Evolutionary conservation across 1,140 invertebrate species (phyloP), one percentile per base, ranked within the genome.

Genomic region (Nephila pilipes): DNA sequence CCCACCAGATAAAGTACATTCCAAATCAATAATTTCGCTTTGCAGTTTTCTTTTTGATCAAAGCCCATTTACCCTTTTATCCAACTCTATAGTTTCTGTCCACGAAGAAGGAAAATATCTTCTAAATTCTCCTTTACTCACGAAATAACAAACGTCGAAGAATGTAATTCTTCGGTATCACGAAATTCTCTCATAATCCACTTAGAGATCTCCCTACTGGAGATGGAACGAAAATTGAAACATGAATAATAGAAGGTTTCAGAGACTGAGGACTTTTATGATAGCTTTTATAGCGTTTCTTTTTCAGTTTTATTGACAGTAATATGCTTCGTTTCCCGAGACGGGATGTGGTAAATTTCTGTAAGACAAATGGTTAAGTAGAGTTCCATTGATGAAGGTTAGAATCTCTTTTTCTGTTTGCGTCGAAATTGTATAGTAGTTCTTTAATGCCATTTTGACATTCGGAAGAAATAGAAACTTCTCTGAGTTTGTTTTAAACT

Each of bases 201-300:
- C 87, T 88, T 88, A 87, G 8, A 46, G 22, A n/a, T 29, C 60
- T 16, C 12, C 87, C 36, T 32, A 10, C 32, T 8, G 5, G 46
- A 75, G 87, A 85, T 88, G n/a, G 65, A 88, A 88, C 85, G 87
- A 88, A 88, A 88, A 88, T 88, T 88, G 87, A 88, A 88, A 88
- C 87, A 88, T 88, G 87, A 88, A 75, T 88, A 88, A 88, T 88
- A 88, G 65, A 88, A 46, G 54, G 60, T 75, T n/a, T 88, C 85
- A 88, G 69, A 88, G 60, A 88, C 87, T 63, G 87, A 55, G n/a
- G 63, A 60, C 25, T 88, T 88, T 88, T 88, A 88, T 88, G 87
- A 88, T 60, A 63, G 87, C 20, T 88, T 88, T 88, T 88, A 88
- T 88, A 75, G 65, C 38, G 87, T 25, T 88, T 88, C 87, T 88